Evolutionary conservation across 2,113 vertebrate species (phyloP), one percentile per base, ranked within the genome.

Genomic region (Ciconia stormi): DNA sequence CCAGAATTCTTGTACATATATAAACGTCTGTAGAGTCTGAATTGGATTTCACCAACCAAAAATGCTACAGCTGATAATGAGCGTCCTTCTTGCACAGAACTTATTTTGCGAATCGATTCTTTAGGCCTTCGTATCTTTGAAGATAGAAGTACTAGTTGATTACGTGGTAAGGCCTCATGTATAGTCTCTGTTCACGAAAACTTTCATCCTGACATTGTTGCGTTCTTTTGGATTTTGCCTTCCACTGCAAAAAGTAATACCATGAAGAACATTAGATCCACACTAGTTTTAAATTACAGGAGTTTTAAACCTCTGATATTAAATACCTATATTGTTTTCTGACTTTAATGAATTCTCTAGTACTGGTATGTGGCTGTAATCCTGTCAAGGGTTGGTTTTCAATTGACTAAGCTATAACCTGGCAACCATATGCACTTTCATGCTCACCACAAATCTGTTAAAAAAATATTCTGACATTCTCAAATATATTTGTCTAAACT

Each of bases 311-410:
- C 69, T 56, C 3, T 30, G 47, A 26, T 77, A 42, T 77, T 84
- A 67, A 71, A 53, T 49, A 84, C 42, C 73, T 90, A 9, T 61
- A 53, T 84, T 87, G 20, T 83, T 92, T 94, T 94, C 82, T 90
- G 87, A 32, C 70, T 83, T 50, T 42, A 87, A 56, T 90, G 47
- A 87, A 26, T 46, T 74, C 52, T 76, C 47, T 90, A 1, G 1
- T 55, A 34, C 73, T 72, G 90, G 90, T 81, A 67, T 93, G 90
- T 73, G 87, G 42, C 87, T 58, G 38, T 92, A 93, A 93, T 93
- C 82, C 87, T 63, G 44, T n/a, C 58, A 27, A n/a, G 62, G 69
- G 49, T 42, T 87, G 74, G 58, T 82, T 88, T 96, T 89, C 87
- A 61, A 7, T 66, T 83, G 73, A 42, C 47, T 94, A 58, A 95